Conservation (phyloP, 1,140 invertebrate species). For the Drusus annulatus region DNA sequence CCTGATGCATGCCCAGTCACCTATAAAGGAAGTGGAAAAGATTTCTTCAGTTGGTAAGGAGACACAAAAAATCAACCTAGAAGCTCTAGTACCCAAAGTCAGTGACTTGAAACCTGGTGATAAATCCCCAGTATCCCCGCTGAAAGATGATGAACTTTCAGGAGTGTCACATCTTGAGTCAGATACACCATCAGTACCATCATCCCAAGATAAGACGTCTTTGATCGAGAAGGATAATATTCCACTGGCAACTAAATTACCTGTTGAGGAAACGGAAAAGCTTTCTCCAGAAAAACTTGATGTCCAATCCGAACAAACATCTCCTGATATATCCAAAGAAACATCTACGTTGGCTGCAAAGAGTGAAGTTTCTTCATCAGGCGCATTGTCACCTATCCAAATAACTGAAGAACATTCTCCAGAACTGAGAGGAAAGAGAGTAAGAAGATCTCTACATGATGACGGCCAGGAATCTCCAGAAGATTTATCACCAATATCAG, state of each 20-base stretch:
- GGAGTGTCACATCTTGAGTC: slow-evolving; percentile 32
- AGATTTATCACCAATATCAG: no score
- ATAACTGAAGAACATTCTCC: background rate
- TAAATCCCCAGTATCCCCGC: background rate
- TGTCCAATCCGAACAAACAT: background rate
- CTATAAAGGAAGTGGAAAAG: no score
- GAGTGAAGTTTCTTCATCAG: background rate
- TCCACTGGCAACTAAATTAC: slow-evolving; percentile 29
- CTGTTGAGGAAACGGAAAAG: background rate
- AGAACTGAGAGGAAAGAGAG: background rate
- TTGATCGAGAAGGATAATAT: slow-evolving; percentile 9
- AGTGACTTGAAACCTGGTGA: background rate
- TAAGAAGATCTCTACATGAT: no score
- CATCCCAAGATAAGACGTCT: background rate
- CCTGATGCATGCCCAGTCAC: no score
- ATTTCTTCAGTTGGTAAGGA: no score
- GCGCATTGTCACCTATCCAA: background rate
- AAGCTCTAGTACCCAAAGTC: no score
- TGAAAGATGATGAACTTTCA: background rate
- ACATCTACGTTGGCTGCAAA: background rate
- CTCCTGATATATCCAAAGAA: background rate
- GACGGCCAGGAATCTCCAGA: no score
- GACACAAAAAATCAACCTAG: no score
- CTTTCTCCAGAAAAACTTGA: background rate
- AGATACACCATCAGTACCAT: slow-evolving; percentile 14